Evolutionary conservation across 2,888 invertebrate species (phyloP).

Genomic region (Mystacides longicornis): DNA sequence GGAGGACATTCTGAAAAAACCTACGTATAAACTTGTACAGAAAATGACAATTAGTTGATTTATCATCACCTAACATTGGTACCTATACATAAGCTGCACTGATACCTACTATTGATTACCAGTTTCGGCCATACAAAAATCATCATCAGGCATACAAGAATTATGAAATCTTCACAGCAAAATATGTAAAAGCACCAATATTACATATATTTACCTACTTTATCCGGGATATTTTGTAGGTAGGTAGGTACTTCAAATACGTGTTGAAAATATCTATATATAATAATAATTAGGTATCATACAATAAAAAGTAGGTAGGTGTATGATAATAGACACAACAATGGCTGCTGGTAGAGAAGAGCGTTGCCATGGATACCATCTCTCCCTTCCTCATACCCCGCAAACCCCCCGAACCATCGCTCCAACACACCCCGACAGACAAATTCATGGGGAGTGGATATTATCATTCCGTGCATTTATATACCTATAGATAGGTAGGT

Average conservation of each 20-base stretch:
- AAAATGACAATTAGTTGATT: too few species aligned
- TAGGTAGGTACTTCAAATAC: background rate
- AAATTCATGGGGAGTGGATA: constrained; percentile 8
- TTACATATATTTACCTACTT: too few species aligned
- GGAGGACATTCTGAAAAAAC: too few species aligned
- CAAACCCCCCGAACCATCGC: background rate
- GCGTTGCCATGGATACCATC: constrained; percentile 21
- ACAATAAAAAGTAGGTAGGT: background rate
- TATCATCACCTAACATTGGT: too few species aligned
- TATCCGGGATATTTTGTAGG: background rate
- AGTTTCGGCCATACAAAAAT: too few species aligned
- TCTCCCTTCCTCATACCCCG: constrained; percentile 8
- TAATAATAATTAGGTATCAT: background rate
- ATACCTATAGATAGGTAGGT: background rate
- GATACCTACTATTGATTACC: too few species aligned
- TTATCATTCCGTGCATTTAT: background rate
- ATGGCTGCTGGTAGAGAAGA: constrained; percentile 19
- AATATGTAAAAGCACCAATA: too few species aligned
- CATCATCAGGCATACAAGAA: too few species aligned
- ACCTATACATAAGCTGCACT: too few species aligned
- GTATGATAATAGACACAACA: background rate
- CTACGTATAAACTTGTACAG: too few species aligned
- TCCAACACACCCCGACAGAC: constrained; percentile 8
- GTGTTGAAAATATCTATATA: too few species aligned
- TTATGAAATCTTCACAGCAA: too few species aligned